phyloP scores from a whole-genome alignment of 2,113 vertebrate species.

The Gnathonemus echidnorhynchus region DNA sequence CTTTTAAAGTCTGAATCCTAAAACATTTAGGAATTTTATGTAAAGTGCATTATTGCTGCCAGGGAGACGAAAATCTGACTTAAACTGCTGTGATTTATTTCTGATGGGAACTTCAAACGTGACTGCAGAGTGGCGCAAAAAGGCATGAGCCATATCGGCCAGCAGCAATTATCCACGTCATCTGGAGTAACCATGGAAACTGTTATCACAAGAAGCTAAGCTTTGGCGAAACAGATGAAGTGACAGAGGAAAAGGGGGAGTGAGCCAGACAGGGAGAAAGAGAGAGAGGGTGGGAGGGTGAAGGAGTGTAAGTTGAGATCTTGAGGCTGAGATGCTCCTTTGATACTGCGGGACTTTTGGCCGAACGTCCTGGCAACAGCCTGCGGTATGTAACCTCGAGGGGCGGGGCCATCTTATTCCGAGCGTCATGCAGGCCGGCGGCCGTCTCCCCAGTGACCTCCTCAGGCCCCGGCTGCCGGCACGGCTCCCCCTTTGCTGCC shows the following conservation, averaged over 20 bases:
- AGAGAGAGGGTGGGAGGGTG: slow-evolving; percentile 25
- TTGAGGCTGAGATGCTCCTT: background rate
- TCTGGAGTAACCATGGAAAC: slow-evolving; percentile 59
- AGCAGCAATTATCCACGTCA: slow-evolving; percentile 56
- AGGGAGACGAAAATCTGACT: background rate
- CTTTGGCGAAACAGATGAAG: slow-evolving; percentile 9
- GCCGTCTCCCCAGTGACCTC: slow-evolving; percentile 37
- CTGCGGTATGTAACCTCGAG: background rate
- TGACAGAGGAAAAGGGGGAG: slow-evolving; percentile 29
- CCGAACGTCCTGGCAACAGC: slow-evolving; percentile 23
- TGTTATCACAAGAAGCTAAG: slow-evolving; percentile 23
- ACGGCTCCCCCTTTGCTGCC: background rate
- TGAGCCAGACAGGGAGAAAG: slow-evolving; percentile 22
- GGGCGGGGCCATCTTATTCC: slow-evolving; percentile 40
- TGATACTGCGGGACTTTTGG: slow-evolving; percentile 32
- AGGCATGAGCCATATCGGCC: slow-evolving; percentile 32
- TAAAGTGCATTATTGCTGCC: background rate
- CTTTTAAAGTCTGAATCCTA: background rate
- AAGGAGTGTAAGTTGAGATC: slow-evolving; percentile 48
- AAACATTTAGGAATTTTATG: background rate
- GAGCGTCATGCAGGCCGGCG: slow-evolving; percentile 41
- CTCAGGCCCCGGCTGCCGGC: background rate
- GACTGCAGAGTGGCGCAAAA: slow-evolving; percentile 31
- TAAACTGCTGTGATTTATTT: slow-evolving; percentile 49
- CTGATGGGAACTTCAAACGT: slow-evolving; percentile 55